A percentile compares a stretch with the other conserved stretches of the same genome.
phyloP scores from a whole-genome alignment of 1,140 invertebrate genomes.

The Luehdorfia chinensis region DNA sequence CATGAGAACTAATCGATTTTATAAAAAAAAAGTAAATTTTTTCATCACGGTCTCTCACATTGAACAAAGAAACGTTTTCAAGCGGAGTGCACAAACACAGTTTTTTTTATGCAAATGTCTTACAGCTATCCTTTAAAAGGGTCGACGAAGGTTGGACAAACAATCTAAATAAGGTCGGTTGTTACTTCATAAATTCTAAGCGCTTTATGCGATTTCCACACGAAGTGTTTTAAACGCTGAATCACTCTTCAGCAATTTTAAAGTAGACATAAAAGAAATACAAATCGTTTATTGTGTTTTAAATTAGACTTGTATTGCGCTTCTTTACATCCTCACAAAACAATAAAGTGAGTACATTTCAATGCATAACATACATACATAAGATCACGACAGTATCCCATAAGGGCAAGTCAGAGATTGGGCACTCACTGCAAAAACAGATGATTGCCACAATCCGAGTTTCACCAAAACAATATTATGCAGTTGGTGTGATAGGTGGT shows the following conservation, averaged over 20 bases:
- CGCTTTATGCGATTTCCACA: conserved; percentile 14
- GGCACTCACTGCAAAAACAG: no score
- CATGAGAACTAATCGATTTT: no score
- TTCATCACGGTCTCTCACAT: conserved; percentile 2
- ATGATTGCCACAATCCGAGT: no score
- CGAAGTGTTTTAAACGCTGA: conserved; percentile 3
- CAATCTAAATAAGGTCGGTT: conserved; percentile 15
- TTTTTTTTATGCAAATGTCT: conserved; percentile 16
- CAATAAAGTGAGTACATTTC: no score
- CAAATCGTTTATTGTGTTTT: not conserved
- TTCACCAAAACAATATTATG: no score
- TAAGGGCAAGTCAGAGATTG: no score
- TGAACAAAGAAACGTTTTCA: conserved; percentile 13
- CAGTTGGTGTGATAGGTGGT: no score
- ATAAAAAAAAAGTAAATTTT: no score
- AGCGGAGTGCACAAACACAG: conserved; percentile 12
- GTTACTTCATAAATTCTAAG: conserved; percentile 18
- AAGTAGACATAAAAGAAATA: conserved; percentile 2
- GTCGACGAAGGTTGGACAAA: conserved; percentile 15
- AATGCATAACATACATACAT: no score
- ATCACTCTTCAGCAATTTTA: not conserved
- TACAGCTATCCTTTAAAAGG: conserved; percentile 14
- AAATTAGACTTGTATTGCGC: not conserved
- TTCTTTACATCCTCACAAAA: not conserved
- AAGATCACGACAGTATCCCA: no score